These are phyloP conservation scores for Clavelina lepadiformis DNA, from an alignment of 23 tunicate species.

Conservation along the genomic window DNA sequence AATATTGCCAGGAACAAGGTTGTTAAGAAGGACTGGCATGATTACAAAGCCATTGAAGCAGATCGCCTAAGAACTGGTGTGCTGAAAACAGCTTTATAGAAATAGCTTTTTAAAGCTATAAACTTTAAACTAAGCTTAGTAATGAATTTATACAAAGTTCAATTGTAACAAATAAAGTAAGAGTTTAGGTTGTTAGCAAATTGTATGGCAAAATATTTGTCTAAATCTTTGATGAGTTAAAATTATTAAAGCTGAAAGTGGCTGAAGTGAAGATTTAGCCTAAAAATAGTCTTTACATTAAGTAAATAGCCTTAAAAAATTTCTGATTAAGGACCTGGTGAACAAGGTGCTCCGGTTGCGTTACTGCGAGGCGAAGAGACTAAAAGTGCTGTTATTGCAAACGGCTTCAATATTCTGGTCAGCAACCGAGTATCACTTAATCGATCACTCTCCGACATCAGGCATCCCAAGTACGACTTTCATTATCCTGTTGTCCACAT, in stretches of 20 bases:
- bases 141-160: too few relatives aligned
- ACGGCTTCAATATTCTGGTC: conserved; percentile 76
- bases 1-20: too few relatives aligned
- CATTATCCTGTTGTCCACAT: not conserved
- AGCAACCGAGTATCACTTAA: conserved; percentile 65
- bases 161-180: too few relatives aligned
- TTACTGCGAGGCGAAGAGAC: conserved; percentile 7
- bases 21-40: conserved; percentile 53
- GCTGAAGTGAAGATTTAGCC: too few relatives aligned
- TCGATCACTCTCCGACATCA: conserved; percentile 65
- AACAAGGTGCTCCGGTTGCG: conserved; percentile 55
- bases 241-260: too few relatives aligned
- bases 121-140: too few relatives aligned
- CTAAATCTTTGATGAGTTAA: too few relatives aligned
- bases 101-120: too few relatives aligned
- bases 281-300: too few relatives aligned
- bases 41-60: conserved; percentile 8
- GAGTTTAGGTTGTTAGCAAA: too few relatives aligned
- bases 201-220: not conserved
- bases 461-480: conserved; percentile 33
- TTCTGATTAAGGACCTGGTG: conserved; percentile 70
- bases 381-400: conserved; percentile 44
- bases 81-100: too few relatives aligned
- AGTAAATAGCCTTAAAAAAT: too few relatives aligned
- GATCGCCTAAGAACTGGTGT: conserved; percentile 30